These are phyloP conservation scores for Drosophila suboccidentalis DNA, from an alignment of 2,888 invertebrate species.

Conservation along the genomic window DNA sequence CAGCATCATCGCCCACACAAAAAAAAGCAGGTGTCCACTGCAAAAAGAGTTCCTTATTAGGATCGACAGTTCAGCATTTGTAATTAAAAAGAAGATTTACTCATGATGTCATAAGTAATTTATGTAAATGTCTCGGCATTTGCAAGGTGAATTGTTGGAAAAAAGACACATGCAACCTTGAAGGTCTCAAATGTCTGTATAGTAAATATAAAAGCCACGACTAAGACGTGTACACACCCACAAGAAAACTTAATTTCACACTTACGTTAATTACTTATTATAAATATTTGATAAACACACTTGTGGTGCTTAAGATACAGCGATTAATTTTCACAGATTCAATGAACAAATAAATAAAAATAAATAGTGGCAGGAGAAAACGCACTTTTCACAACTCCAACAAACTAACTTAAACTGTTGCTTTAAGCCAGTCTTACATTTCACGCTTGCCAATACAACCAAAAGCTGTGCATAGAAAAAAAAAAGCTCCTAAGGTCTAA, in stretches of 20 bases:
- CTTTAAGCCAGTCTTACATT: conserved; percentile 31
- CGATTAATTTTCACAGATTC: conserved; percentile 1
- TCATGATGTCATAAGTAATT: neutral
- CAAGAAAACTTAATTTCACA: neutral
- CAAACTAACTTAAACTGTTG: conserved; percentile 42
- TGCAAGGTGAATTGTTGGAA: conserved; percentile 23
- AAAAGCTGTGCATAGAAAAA: conserved; percentile 28
- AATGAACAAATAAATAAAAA: conserved; percentile 2
- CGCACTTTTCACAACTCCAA: conserved; percentile 43
- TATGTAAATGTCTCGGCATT: neutral
- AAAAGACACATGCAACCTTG: conserved; percentile 40
- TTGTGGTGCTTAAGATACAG: neutral
- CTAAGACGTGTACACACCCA: neutral
- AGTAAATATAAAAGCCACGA: neutral
- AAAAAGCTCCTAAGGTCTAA: conserved; percentile 48
- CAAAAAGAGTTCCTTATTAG: conserved; percentile 26
- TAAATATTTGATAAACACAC: conserved; percentile 5
- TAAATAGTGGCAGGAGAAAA: conserved; percentile 4
- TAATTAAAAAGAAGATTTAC: neutral
- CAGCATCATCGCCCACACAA: conserved; percentile 31
- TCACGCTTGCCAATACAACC: conserved; percentile 25
- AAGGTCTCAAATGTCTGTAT: conserved; percentile 13
- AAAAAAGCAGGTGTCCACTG: conserved; percentile 14
- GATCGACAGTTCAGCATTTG: neutral
- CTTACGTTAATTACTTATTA: neutral